phyloP scores from a whole-genome alignment of 2,113 vertebrate species.

The Corythornis cristatus region DNA sequence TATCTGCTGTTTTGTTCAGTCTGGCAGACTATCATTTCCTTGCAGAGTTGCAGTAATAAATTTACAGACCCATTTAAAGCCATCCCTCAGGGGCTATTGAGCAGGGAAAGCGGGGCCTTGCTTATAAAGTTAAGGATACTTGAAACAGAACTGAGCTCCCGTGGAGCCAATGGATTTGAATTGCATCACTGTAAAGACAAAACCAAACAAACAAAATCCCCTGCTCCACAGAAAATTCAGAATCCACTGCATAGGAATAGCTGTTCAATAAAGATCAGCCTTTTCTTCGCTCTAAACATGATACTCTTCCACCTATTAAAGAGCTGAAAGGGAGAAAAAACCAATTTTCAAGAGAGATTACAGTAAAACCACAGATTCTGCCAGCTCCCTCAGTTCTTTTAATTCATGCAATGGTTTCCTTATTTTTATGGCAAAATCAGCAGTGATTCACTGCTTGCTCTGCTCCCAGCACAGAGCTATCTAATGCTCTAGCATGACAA shows the following conservation, averaged over 20 bases:
- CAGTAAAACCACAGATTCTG: neutral
- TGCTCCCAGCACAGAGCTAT: neutral
- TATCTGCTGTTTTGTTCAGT: conserved; percentile 1
- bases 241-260: neutral
- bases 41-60: conserved; percentile 25
- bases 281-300: neutral
- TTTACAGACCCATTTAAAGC: neutral
- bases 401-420: neutral
- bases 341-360: neutral
- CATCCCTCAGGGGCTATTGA: conserved; percentile 10
- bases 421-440: conserved; percentile 22
- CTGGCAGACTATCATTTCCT: conserved; percentile 57
- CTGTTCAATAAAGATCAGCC: neutral
- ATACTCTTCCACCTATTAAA: neutral
- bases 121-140: conserved; percentile 16
- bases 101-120: neutral
- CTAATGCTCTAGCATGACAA: neutral
- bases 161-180: neutral
- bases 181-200: neutral
- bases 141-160: conserved; percentile 35
- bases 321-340: neutral
- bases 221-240: accelerated
- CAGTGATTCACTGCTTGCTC: neutral
- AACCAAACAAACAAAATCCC: neutral
- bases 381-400: neutral